Evolutionary conservation across 2,113 vertebrate species (phyloP).

Genomic region (Tympanuchus pallidicinctus): DNA sequence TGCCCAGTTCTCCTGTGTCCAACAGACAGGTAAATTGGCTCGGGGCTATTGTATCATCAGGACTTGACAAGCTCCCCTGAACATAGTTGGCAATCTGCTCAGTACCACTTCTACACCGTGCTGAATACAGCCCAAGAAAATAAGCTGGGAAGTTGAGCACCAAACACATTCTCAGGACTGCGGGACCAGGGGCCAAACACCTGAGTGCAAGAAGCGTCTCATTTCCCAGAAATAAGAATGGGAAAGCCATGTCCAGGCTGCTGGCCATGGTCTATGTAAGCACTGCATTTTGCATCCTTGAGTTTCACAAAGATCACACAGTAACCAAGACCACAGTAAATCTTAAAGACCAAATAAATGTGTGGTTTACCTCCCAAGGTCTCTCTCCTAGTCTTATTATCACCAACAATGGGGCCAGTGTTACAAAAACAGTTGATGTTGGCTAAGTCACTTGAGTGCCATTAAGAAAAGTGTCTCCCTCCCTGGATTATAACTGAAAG

Average conservation of each 20-base stretch:
- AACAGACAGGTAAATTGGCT: not conserved
- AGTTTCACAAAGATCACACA: conserved; percentile 47
- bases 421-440: conserved; percentile 26
- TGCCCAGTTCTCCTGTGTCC: not conserved
- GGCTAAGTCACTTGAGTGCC: not conserved
- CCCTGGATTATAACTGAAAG: conserved; percentile 46
- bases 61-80: not conserved
- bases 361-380: conserved; percentile 51
- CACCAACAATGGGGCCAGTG: conserved; percentile 48
- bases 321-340: conserved; percentile 37
- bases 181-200: conserved; percentile 6
- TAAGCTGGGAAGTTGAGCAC: not conserved
- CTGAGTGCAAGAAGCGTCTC: not conserved
- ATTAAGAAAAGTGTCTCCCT: conserved; percentile 38
- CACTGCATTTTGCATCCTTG: conserved; percentile 19
- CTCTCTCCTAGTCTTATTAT: conserved; percentile 23
- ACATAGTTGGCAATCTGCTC: not conserved
- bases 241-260: not conserved
- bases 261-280: conserved; percentile 26
- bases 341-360: conserved; percentile 46
- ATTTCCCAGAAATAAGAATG: not conserved
- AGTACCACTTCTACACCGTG: not conserved
- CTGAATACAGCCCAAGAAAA: not conserved
- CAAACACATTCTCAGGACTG: not conserved
- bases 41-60: not conserved